Base-by-base conservation (phyloP, 2,113 vertebrate species). In the Sciurus niger region DNA sequence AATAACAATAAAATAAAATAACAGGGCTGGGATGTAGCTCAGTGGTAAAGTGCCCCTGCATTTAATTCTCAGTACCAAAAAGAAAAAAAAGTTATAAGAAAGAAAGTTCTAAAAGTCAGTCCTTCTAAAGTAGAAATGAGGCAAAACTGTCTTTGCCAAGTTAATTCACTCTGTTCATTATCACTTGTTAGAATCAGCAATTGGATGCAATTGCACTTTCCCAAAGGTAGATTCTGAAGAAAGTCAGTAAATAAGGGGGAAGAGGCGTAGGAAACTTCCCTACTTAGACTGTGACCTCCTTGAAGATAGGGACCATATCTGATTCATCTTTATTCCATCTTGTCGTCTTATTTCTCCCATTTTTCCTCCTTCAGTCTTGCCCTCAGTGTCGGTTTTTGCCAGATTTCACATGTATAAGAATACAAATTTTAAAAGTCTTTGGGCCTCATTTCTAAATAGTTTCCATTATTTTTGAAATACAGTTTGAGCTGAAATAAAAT, bases 151-250 rank as follows among this genome's bases (percentile, higher is more conserved):
- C 37, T 85, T 94, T 76, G 48, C 34, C 63, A 85, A 92, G 46
- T 93, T 92, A 32, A 70, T 79, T 96, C 77, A 84, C 67, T 87
- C 30, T 90, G 51, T 90, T 93, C 37, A 68, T 96, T 84, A 48
- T 80, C 58, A 74, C 80, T 80, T 90, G 67, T 65, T 93, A 84
- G 7, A 28, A n/a, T 88, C 65, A 84, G 76, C 84, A 79, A 65
- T 87, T 84, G 67, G 67, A 40, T 11, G 13, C 22, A 51, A 80
- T 32, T 37, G 55, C 3, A 85, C 51, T 93, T 94, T 9, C n/a
- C 84, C 53, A 72, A 95, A 83, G 58, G 32, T 90, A 79, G 93
- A 20, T 84, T 93, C n/a, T 53, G n/a, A 88, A 95, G 67, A 93
- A 96, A 80, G 30, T 22, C 77, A 77, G 32, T 80, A 76, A 89